Base-by-base conservation (phyloP, 2,797 vertebrate species). In the Coccyzus lansbergi region DNA sequence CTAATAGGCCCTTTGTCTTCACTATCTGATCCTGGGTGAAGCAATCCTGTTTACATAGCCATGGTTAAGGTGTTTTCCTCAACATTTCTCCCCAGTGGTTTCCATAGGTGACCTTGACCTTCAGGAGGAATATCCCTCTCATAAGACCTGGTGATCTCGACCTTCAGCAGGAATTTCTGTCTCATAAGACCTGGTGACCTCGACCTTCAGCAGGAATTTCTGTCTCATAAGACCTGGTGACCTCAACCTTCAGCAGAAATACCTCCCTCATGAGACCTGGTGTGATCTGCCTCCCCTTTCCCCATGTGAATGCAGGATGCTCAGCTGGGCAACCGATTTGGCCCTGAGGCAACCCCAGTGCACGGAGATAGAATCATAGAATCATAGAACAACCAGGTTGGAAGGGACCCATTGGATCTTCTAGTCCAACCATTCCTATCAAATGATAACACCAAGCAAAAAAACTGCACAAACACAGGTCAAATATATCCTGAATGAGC, bases 251-350 rank as follows among this genome's bases (percentile, higher is more conserved):
- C 83, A 46, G 74, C 31, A 31, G 85, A 21, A 83, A 28, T 2
- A 1, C 14, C 24, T 25, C 3, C 6, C 1, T 6, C 1, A 3
- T 48, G 24, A 10, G 46, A 22, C 20, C 46, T 9, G 9, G 29
- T 0, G 6, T 6, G 84, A 5, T n/a, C 67, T 5, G 48, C 20
- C 70, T 15, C 6, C 0, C 44, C 7, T 21, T 21, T 52, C 51
- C 49, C 19, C 1, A 21, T 0, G 46, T 4, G 36, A 6, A 26
- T 7, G 26, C 0, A 6, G 72, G 26, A 9, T 0, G 67, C 68
- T 48, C 40, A 15, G 33, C 56, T 4, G 59, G 26, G 46, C 34
- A 53, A 19, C 55, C 49, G 2, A 6, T 1, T n/a, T n/a, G n/a
- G 15, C 12, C 64, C 26, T 60, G 6, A 33, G 36, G 46, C 34